Base-by-base conservation (phyloP, 1,140 invertebrate species). In the Euura saliciscinereae region DNA sequence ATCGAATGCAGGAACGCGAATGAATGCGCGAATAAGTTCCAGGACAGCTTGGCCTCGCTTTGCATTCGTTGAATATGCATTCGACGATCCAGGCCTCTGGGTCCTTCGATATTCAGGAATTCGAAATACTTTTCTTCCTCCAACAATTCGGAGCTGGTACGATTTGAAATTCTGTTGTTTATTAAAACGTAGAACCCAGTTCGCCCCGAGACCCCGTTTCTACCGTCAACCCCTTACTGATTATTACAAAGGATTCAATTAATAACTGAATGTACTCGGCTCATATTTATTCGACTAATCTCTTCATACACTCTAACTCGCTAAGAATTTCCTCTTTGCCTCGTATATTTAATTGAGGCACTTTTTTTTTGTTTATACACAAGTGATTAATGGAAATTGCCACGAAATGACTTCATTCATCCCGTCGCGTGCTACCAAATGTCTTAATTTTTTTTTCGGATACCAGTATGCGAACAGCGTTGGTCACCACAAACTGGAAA, bases 21-120 rank as follows among this genome's bases (percentile, higher is more conserved):
- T 81, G 77, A 81, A 83, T 81, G 77, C 79, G 74, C 68, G 75
- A 77, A 75, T 74, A 80, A 77, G 69, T 80, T 76, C 75, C 51
- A 59, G 51, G 51, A 59, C 5, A 59, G 4, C 51, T 59, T n/a
- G 74, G 69, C 45, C 73, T 66, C 74, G 80, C 76, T 83, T 81
- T 80, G 80, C 82, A 83, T 83, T 78, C 74, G 73, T 76, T 83
- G 82, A 78, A 83, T 83, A 83, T 83, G 80, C 80, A 83, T 82
- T 80, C 74, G 70, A 68, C 74, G 71, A 75, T 76, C 76, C 74
- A 76, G 76, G 71, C 78, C 74, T n/a, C n/a, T 76, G 44, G 10
- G 42, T 69, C 66, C 66, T 43, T 65, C 2, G 59, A 69, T 73
- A 73, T 70, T 73, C 66, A 4, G 64, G 42, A 73, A 46, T 44